Base-by-base conservation (phyloP, 2,888 invertebrate genomes). In the Achlya flavicornis region DNA sequence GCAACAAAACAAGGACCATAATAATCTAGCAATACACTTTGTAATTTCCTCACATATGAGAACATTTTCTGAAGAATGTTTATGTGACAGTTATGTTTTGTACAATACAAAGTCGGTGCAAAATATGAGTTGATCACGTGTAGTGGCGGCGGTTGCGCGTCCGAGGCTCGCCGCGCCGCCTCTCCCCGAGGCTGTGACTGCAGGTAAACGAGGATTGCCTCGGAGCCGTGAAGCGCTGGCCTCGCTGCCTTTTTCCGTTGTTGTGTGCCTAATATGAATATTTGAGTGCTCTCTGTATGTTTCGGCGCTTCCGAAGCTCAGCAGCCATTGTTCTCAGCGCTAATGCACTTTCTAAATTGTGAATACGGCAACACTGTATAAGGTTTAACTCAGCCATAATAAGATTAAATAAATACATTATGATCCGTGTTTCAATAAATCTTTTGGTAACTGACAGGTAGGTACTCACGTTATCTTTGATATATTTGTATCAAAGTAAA, bases 121-220 rank as follows among this genome's bases (percentile, higher is more conserved):
- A 33, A 33, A 33, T 33, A 33, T 33, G 41, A 11, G 41, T 2
- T 8, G 41, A n/a, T n/a, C n/a, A n/a, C n/a, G n/a, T n/a, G n/a
- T n/a, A n/a, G n/a, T n/a, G n/a, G n/a, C n/a, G n/a, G n/a, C n/a
- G n/a, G n/a, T n/a, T n/a, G 10, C 4, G 41, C 8, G 41, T 7
- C 41, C 10, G 41, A 7, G 41, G 41, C 33, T 4, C 41, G 41
- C 10, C 41, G 6, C 10, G 43, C 12, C 3, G 43, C 14, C 43
- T 14, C 4, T n/a, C n/a, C n/a, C n/a, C n/a, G n/a, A n/a, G 46
- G 4, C 12, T 14, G 12, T 1, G 43, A 4, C 43, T 43, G 12
- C 11, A 12, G 12, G 12, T 43, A 12, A 77, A 81, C 75, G 76
- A 79, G 78, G 70, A 77, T 78, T 74, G 76, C 77, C 73, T 77